These are phyloP conservation scores for Panthera uncia DNA, from an alignment of 2,113 vertebrate species.

Conservation along the genomic window DNA sequence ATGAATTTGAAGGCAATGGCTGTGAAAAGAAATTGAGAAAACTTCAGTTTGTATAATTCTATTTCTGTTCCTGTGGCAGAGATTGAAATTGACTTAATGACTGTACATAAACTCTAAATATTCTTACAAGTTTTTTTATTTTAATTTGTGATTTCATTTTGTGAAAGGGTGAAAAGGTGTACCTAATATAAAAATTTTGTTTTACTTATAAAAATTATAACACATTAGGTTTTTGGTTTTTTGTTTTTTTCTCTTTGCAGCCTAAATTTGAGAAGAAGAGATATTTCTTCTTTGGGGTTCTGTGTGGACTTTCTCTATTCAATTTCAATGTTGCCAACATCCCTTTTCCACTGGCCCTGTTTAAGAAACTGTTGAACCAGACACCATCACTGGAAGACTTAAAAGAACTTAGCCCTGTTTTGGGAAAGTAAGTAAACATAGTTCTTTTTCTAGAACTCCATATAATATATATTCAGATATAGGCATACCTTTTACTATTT, in stretches of 20 bases:
- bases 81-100: not conserved
- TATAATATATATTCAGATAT: not conserved
- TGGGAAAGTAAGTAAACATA: slow-evolving; percentile 89
- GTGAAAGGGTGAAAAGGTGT: not conserved
- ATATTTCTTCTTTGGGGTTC: slow-evolving; percentile 81
- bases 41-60: not conserved
- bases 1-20: not conserved
- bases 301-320: slow-evolving; percentile 87
- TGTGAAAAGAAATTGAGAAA: not conserved
- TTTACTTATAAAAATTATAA: not conserved
- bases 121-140: not conserved
- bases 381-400: slow-evolving; percentile 91
- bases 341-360: slow-evolving; percentile 94
- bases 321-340: slow-evolving; percentile 94
- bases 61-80: not conserved
- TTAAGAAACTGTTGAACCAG: slow-evolving; percentile 94
- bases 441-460: not conserved
- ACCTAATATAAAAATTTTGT: not conserved
- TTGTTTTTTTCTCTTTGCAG: slow-evolving; percentile 57
- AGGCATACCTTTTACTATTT: not conserved
- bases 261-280: slow-evolving; percentile 73
- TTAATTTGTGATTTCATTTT: slow-evolving; percentile 50
- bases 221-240: not conserved
- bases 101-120: not conserved
- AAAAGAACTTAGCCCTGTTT: slow-evolving; percentile 93